Percentiles rank a stretch among this genome's conserved stretches.
phyloP scores from a whole-genome alignment of 1,140 invertebrate species.

The Radopholus similis region DNA sequence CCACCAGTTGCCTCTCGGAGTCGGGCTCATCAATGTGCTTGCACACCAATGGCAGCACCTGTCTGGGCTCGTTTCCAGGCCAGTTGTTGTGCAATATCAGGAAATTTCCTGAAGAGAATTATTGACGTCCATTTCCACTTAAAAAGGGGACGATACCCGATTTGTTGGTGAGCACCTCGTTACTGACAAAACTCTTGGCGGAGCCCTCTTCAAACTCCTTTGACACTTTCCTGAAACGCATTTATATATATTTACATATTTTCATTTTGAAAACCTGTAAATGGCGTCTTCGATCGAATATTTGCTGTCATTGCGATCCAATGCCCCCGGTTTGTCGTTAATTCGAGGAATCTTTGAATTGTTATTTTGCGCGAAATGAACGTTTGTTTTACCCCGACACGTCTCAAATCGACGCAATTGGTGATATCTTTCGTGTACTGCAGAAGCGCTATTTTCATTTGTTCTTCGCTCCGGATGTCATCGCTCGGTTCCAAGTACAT shows the following conservation, averaged over 20 bases:
- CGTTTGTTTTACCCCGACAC: too few relatives aligned
- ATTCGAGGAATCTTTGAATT: too few relatives aligned
- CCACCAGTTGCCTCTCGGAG: not conserved
- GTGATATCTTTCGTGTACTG: too few relatives aligned
- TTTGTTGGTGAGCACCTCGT: not conserved
- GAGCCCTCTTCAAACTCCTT: not conserved
- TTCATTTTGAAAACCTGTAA: not conserved
- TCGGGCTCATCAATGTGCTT: not conserved
- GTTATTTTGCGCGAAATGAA: not conserved
- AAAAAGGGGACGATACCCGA: not conserved
- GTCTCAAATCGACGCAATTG: not conserved
- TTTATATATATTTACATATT: too few relatives aligned
- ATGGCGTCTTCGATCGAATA: not conserved
- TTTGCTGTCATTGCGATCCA: not conserved
- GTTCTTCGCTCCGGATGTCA: too few relatives aligned
- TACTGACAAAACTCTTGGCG: not conserved
- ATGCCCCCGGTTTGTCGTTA: not conserved
- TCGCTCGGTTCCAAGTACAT: too few relatives aligned
- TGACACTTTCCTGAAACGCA: not conserved
- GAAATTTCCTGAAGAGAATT: conserved; percentile 2
- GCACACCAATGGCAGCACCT: not conserved
- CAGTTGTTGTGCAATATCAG: not conserved
- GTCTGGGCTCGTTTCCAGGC: not conserved
- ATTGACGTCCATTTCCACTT: too few relatives aligned
- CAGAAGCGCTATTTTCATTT: too few relatives aligned